These are phyloP conservation scores for Mercenaria mercenaria DNA, from an alignment of 1,140 invertebrate species.

Conservation along the genomic window DNA sequence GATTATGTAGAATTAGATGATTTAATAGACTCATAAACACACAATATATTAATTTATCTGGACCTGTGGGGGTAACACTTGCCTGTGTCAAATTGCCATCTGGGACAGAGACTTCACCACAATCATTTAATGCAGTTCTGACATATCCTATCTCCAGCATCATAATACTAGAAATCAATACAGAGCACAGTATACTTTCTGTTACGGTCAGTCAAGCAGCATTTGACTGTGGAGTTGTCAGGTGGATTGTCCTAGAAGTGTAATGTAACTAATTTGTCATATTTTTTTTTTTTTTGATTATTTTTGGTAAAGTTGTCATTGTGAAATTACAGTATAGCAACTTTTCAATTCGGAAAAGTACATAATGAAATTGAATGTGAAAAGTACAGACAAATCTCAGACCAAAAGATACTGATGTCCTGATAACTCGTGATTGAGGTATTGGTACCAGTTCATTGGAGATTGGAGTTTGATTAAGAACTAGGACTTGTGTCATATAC, in stretches of 20 bases:
- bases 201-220: background rate
- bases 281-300: too few species aligned
- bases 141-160: background rate
- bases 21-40: background rate
- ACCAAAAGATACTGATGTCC: too few species aligned
- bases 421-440: too few species aligned
- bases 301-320: too few species aligned
- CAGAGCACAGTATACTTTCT: background rate
- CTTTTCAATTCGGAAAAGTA: too few species aligned
- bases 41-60: slow-evolving; percentile 29
- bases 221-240: background rate
- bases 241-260: too few species aligned
- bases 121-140: background rate
- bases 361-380: too few species aligned
- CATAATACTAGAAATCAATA: slow-evolving; percentile 11
- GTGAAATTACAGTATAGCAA: too few species aligned
- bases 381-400: too few species aligned
- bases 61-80: background rate
- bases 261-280: too few species aligned
- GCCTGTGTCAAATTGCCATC: background rate
- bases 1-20: background rate
- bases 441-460: too few species aligned
- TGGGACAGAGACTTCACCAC: background rate
- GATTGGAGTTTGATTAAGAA: background rate
- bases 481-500: background rate